A percentile compares a stretch with the other conserved stretches of the same genome.
These are phyloP conservation scores for Pseudorhombus dupliciocellatus DNA, from an alignment of 2,113 vertebrate genomes.

Conservation along the genomic window DNA sequence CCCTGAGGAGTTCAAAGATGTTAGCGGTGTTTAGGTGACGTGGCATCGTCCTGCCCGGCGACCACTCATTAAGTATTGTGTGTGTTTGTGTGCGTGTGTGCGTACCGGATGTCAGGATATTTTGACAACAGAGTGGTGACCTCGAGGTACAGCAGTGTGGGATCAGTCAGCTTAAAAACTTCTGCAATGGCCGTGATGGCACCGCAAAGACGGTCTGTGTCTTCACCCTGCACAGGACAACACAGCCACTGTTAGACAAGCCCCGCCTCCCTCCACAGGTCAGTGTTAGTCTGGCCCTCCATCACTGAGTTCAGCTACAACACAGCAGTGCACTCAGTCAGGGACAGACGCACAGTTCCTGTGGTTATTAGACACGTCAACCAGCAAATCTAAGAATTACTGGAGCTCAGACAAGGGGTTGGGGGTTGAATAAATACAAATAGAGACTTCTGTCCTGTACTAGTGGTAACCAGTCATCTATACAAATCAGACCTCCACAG, in stretches of 20 bases:
- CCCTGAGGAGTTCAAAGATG: slow-evolving; percentile 75
- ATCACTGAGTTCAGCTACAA: no score
- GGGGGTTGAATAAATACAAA: no score
- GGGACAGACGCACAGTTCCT: no score
- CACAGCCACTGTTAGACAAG: background rate
- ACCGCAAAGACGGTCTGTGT: slow-evolving; percentile 88
- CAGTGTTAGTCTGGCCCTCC: no score
- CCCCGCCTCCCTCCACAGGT: background rate
- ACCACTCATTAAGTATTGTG: background rate
- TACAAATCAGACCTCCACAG: background rate
- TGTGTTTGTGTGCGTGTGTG: background rate
- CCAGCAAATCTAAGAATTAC: background rate
- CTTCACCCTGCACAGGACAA: slow-evolving; percentile 77
- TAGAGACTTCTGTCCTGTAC: background rate
- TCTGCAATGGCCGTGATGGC: slow-evolving; percentile 93
- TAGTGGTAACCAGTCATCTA: background rate
- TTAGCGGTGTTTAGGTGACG: background rate
- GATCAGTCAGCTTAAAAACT: slow-evolving; percentile 96
- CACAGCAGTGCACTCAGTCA: no score
- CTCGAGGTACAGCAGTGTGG: slow-evolving; percentile 95
- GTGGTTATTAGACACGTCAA: no score
- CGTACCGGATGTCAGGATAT: slow-evolving; percentile 96
- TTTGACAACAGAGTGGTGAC: slow-evolving; percentile 96
- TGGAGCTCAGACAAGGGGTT: background rate
- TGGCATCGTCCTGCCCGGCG: background rate